These are phyloP conservation scores for Hypercompe scribonia DNA, from an alignment of 2,888 invertebrate genomes.

Conservation along the genomic window DNA sequence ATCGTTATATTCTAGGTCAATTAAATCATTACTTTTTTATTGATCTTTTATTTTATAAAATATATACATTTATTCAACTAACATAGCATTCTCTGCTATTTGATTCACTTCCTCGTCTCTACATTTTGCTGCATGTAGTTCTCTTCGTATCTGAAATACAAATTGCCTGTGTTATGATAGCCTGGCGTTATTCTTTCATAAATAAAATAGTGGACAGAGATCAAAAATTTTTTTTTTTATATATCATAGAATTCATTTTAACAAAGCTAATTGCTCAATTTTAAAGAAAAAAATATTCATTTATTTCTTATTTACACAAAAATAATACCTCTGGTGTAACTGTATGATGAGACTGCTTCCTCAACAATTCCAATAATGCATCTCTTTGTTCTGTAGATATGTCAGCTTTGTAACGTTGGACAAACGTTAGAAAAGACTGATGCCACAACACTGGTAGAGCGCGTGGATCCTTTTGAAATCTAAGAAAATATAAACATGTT, in stretches of 20 bases:
- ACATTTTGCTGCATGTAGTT: conserved; percentile 93
- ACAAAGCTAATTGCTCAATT: not conserved
- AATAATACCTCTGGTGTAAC: conserved; percentile 89
- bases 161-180: conserved; percentile 2
- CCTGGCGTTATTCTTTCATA: not conserved
- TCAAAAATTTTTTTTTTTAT: not conserved
- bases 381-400: conserved; percentile 97
- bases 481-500: conserved; percentile 60
- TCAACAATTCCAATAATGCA: conserved; percentile 92
- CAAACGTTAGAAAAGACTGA: conserved; percentile 96
- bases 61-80: conserved; percentile 66
- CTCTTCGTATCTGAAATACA: conserved; percentile 90
- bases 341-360: conserved; percentile 89
- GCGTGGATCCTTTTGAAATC: conserved; percentile 94
- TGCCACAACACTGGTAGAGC: conserved; percentile 99
- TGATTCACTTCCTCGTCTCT: conserved; percentile 89
- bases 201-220: not conserved
- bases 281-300: not conserved
- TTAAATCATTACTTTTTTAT: conserved; percentile 22
- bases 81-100: conserved; percentile 64
- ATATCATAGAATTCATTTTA: not conserved
- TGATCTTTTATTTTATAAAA: conserved; percentile 18
- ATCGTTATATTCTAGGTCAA: not conserved
- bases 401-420: conserved; percentile 97
- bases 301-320: not conserved